Evolutionary conservation across 2,797 vertebrate species (phyloP).

Genomic region (Cichlasoma orientale): DNA sequence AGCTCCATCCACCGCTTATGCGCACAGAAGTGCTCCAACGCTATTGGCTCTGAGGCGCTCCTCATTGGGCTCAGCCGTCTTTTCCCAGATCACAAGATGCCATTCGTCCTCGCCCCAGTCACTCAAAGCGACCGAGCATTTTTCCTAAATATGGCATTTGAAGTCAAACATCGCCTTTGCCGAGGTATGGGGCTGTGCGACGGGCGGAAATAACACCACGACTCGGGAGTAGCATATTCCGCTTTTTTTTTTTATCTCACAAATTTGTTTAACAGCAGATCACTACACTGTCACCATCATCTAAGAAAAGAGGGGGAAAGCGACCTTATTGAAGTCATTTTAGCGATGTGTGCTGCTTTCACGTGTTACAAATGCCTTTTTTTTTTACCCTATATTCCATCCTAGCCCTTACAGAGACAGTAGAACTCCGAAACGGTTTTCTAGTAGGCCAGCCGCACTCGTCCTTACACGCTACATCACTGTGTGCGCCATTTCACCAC

Average conservation of each 20-base stretch:
- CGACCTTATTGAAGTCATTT: not conserved
- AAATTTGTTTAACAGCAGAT: conserved; percentile 28
- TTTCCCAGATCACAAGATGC: conserved; percentile 27
- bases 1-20: conserved; percentile 59
- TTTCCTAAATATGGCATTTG: conserved; percentile 72
- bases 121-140: conserved; percentile 62
- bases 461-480: not conserved
- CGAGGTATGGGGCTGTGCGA: conserved; percentile 27
- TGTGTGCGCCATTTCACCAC: conserved; percentile 20
- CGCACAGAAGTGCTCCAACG: conserved; percentile 28
- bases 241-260: too few relatives aligned
- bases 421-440: not conserved
- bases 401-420: not conserved
- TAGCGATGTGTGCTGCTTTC: not conserved
- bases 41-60: conserved; percentile 77
- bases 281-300: not conserved
- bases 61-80: conserved; percentile 37
- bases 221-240: conserved; percentile 3
- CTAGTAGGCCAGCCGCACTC: not conserved
- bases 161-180: conserved; percentile 64
- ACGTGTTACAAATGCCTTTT: not conserved
- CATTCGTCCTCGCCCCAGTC: conserved; percentile 70
- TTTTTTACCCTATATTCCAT: not conserved
- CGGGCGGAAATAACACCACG: conserved; percentile 37
- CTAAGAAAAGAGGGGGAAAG: not conserved